Conservation (phyloP, 2,797 vertebrate genomes). For the Coilia nasus region DNA sequence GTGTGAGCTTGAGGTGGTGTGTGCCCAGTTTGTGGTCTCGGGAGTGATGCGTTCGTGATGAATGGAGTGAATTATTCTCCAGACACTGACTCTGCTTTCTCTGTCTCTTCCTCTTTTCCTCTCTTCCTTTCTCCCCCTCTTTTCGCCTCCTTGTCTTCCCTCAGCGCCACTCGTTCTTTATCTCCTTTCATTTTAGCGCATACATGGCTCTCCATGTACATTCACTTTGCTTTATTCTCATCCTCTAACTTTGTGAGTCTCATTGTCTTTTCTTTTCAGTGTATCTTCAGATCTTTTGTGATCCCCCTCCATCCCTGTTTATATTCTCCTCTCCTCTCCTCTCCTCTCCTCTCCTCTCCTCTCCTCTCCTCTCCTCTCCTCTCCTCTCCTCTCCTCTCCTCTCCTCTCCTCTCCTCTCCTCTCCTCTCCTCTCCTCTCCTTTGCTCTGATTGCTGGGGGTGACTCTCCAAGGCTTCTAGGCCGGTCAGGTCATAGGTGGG, state of each 20-base stretch:
- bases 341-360: neutral
- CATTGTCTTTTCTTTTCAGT: neutral
- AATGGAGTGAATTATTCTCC: neutral
- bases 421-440: neutral
- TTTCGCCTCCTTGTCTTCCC: neutral
- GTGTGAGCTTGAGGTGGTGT: too few relatives aligned
- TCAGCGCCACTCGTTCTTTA: neutral
- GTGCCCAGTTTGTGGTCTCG: conserved; percentile 10
- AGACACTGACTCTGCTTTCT: neutral
- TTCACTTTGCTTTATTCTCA: too few relatives aligned
- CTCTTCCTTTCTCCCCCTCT: neutral
- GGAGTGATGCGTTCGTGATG: conserved; percentile 3
- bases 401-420: neutral
- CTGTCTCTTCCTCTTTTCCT: neutral
- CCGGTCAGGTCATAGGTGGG: too few relatives aligned
- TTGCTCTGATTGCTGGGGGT: too few relatives aligned
- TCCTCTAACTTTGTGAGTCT: neutral
- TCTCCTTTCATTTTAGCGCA: too few relatives aligned
- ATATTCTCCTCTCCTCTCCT: neutral
- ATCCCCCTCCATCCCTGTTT: neutral
- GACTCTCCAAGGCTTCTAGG: too few relatives aligned
- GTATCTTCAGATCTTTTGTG: neutral
- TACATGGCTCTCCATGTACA: too few relatives aligned
- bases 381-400: neutral
- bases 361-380: neutral